Evolutionary conservation across 2,888 invertebrate genomes (phyloP).

Genomic region (Himalopsyche kuldschensis): DNA sequence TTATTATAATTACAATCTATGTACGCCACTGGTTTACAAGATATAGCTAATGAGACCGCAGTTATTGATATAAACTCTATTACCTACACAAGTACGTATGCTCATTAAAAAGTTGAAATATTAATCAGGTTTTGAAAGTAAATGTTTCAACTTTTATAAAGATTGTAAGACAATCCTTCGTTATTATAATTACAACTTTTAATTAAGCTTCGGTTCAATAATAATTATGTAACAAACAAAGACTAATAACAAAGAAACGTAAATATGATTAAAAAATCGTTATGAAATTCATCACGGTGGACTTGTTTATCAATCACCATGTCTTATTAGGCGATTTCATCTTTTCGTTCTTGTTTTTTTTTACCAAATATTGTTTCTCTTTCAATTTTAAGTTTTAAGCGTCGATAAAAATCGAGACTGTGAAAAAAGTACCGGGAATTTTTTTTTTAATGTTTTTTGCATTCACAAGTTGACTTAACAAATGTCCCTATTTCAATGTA

Average conservation of each 20-base stretch:
- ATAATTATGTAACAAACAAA: not conserved
- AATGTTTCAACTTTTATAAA: not conserved
- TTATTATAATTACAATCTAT: no score
- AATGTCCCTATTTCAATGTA: no score
- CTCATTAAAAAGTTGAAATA: conserved; percentile 1
- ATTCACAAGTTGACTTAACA: no score
- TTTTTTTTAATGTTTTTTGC: no score
- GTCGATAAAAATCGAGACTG: no score
- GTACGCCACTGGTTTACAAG: not conserved
- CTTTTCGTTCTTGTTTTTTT: no score
- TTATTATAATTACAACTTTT: not conserved
- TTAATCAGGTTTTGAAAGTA: not conserved
- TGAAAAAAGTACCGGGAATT: no score
- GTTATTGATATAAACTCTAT: not conserved
- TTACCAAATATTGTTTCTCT: no score
- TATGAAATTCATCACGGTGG: no score
- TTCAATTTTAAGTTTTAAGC: no score
- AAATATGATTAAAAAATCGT: not conserved
- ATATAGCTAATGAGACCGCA: not conserved
- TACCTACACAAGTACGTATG: not conserved
- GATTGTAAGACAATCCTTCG: not conserved
- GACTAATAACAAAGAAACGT: not conserved
- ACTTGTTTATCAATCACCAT: no score
- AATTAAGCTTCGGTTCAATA: not conserved
- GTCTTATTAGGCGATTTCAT: no score